Conservation (phyloP, 2,113 vertebrate genomes). For the Heloderma charlesbogerti region DNA sequence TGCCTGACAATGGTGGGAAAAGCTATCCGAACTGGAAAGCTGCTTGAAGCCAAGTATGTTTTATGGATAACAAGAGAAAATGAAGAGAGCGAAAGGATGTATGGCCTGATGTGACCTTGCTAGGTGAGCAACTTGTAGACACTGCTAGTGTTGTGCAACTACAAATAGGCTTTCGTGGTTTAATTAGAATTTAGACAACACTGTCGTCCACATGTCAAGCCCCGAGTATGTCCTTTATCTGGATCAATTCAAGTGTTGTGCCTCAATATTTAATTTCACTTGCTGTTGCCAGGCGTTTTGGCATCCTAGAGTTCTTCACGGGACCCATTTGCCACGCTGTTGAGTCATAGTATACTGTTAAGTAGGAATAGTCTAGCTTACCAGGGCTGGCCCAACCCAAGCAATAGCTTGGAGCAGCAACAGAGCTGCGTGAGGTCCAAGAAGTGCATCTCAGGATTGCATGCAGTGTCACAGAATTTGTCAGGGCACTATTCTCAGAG, state of each 20-base stretch:
- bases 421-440: neutral
- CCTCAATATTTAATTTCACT: neutral
- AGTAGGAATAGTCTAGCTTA: neutral
- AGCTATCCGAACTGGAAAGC: neutral
- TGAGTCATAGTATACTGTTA: no score
- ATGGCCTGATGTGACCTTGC: neutral
- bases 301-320: neutral
- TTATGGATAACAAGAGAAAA: neutral
- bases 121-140: neutral
- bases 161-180: neutral
- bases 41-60: neutral
- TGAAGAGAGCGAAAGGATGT: neutral
- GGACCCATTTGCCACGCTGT: neutral
- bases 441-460: neutral
- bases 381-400: neutral
- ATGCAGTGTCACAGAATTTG: neutral
- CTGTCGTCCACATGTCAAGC: neutral
- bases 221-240: no score
- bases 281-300: neutral
- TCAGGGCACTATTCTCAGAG: no score
- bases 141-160: neutral
- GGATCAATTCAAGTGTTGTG: neutral
- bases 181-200: neutral
- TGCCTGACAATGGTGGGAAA: neutral
- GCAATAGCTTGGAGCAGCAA: neutral